Conservation (phyloP, 2,888 invertebrate genomes). For the Melinaea menophilus region DNA sequence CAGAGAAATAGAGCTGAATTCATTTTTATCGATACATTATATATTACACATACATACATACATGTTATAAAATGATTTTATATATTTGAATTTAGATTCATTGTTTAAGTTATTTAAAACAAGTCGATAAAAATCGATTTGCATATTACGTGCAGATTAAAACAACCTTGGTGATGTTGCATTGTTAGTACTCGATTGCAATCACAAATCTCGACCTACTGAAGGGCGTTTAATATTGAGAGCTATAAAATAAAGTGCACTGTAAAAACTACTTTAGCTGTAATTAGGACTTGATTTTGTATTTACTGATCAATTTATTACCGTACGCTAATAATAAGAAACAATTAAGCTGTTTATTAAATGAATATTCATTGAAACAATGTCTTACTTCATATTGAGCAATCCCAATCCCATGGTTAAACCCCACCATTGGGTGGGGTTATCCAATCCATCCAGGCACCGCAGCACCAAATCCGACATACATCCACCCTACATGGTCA, state of each 20-base stretch:
- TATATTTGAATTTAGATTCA: slow-evolving; percentile 4
- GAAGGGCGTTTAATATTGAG: background rate
- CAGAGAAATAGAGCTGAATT: slow-evolving; percentile 7
- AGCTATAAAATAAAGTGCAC: background rate
- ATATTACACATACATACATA: background rate
- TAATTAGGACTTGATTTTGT: too few relatives aligned
- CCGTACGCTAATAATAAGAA: too few relatives aligned
- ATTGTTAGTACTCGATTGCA: background rate
- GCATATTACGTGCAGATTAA: slow-evolving; percentile 1
- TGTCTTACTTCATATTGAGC: too few relatives aligned
- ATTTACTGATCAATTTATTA: too few relatives aligned
- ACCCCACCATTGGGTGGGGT: too few relatives aligned
- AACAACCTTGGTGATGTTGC: slow-evolving; percentile 1
- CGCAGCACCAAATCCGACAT: too few relatives aligned
- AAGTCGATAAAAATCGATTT: background rate
- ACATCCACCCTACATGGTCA: too few relatives aligned
- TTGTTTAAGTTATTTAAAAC: background rate
- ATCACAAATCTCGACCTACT: background rate
- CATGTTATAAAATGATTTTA: background rate
- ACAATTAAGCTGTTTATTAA: too few relatives aligned
- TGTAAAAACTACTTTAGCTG: too few relatives aligned
- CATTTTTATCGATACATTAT: slow-evolving; percentile 14
- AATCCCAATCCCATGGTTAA: too few relatives aligned
- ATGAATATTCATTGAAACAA: too few relatives aligned
- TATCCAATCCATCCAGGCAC: too few relatives aligned